Evolutionary conservation across 2,888 invertebrate species (phyloP), one percentile per base, ranked within the genome.

Genomic region (Chrysomela aeneicollis): DNA sequence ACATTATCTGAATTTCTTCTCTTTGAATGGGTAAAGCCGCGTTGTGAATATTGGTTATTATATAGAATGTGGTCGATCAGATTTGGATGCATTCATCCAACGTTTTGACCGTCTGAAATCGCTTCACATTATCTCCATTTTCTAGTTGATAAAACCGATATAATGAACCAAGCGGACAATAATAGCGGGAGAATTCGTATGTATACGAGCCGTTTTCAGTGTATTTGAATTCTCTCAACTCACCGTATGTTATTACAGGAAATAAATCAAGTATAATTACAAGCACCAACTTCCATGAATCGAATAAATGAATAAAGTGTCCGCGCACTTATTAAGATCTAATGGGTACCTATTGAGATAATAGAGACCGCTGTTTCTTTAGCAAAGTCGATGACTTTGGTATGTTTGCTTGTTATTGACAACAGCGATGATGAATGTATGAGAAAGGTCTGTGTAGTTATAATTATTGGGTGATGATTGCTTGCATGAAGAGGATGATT

Each of bases 181-280:
- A 37, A 18, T 35, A 10, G 35, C 35, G 15, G 17, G 32, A 21
- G 18, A 53, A 18, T 19, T 30, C 32, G 26, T 54, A 18, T 54
- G 21, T 35, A 10, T 19, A 53, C 12, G 12, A n/a, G n/a, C 51
- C 17, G 17, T 58, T 58, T 52, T 58, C 51, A 47, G 52, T 52
- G 26, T 55, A 42, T 37, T 42, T 54, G 50, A 55, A 47, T 61
- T 32, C 32, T 47, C 15, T 22, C 22, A 15, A 30, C 49, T 10
- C 21, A 32, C 55, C 32, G 47, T 54, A 46, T 55, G 50, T 62
- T 51, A 62, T 62, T 62, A 57, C 22, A 30, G 55, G 15, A 50
- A 62, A 57, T 62, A 57, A 62, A 62, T 62, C 62, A 57, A 37
- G 42, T 35, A 51, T 62, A 51, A 62, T 57, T 62, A 57, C 62